Evolutionary conservation across 2,888 invertebrate species (phyloP).

Genomic region (Clostera curtula): DNA sequence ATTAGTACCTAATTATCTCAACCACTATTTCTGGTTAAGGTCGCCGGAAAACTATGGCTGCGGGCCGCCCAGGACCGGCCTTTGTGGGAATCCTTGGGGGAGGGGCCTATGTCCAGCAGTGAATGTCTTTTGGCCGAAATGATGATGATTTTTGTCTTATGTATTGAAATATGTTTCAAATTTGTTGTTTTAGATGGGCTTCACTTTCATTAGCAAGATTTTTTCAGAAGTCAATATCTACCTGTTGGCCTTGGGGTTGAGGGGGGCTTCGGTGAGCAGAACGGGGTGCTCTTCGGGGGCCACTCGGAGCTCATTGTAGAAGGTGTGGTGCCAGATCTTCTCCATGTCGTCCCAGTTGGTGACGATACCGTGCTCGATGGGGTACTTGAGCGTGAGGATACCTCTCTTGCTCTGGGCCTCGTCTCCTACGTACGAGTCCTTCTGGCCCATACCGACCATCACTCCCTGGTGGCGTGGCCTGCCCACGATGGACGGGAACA

Average conservation of each 20-base stretch:
- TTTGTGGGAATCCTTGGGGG: no score
- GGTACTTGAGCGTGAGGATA: slow-evolving; percentile 96
- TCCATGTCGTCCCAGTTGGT: slow-evolving; percentile 99
- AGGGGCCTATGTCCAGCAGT: no score
- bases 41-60: no score
- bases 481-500: slow-evolving; percentile 97
- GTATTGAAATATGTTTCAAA: no score
- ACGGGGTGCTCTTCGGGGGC: slow-evolving; percentile 96
- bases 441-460: slow-evolving; percentile 99
- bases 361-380: slow-evolving; percentile 97
- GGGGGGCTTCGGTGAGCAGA: slow-evolving; percentile 90
- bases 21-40: no score
- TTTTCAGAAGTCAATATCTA: no score
- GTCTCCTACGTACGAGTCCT: slow-evolving; percentile 96
- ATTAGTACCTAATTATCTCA: no score
- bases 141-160: no score
- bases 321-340: slow-evolving; percentile 99
- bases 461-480: slow-evolving; percentile 94
- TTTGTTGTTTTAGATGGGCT: no score
- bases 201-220: no score
- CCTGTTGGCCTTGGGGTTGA: slow-evolving; percentile 91
- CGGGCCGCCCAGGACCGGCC: no score
- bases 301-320: slow-evolving; percentile 97
- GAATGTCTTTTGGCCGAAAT: no score
- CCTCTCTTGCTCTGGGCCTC: slow-evolving; percentile 98